phyloP scores from a whole-genome alignment of 2,888 invertebrate species.

The Eubasilissa splendida region DNA sequence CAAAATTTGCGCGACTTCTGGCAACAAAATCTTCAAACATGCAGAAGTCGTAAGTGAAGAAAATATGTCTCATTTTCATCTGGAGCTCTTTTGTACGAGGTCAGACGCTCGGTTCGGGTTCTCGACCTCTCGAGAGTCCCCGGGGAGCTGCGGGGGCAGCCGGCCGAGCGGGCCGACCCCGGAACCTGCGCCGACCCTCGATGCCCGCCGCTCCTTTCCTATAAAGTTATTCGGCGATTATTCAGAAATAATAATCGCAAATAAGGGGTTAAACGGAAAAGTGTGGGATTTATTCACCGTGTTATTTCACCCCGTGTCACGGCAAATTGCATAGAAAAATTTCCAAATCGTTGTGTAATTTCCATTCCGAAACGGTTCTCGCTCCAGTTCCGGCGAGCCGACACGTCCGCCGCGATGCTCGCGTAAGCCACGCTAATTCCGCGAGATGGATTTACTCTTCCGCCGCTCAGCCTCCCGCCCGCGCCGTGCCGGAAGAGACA shows the following conservation, averaged over 20 bases:
- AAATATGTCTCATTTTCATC: too few relatives aligned
- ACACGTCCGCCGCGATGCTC: background rate
- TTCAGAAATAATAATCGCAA: background rate
- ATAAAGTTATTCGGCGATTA: too few relatives aligned
- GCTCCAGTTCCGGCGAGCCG: background rate
- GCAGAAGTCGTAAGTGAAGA: too few relatives aligned
- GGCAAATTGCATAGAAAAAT: slow-evolving; percentile 25
- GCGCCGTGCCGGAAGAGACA: background rate
- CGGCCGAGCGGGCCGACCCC: too few relatives aligned
- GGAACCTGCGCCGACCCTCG: too few relatives aligned
- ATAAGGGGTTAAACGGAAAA: slow-evolving; percentile 10
- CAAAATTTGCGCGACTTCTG: too few relatives aligned
- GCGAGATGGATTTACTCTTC: slow-evolving; percentile 2
- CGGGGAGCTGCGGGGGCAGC: too few relatives aligned
- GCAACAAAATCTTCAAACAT: too few relatives aligned
- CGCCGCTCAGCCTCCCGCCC: background rate
- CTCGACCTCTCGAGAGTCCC: too few relatives aligned
- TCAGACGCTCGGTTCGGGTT: too few relatives aligned
- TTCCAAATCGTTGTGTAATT: slow-evolving; percentile 22
- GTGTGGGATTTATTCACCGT: slow-evolving; percentile 18
- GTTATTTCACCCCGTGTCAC: slow-evolving; percentile 10
- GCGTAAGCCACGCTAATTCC: slow-evolving; percentile 12
- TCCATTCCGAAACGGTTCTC: slow-evolving; percentile 5
- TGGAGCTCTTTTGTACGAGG: too few relatives aligned
- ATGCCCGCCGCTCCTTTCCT: too few relatives aligned